Evolutionary conservation across 2,888 invertebrate species (phyloP).

Genomic region (Elysia crispata): DNA sequence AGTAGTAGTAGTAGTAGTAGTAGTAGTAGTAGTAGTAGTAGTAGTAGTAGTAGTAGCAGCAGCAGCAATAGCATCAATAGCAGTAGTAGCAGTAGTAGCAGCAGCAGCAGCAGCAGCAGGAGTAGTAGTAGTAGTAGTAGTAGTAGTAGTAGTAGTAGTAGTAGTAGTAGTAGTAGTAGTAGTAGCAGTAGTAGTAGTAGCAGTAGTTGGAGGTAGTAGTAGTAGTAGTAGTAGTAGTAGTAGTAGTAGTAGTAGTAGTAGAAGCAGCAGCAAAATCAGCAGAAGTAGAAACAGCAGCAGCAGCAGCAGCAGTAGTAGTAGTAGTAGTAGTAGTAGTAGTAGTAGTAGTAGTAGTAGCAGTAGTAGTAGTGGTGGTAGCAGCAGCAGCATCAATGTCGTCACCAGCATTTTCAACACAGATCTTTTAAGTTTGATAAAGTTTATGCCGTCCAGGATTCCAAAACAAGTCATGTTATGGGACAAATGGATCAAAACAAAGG

Average conservation of each 20-base stretch:
- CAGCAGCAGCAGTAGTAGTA: neutral
- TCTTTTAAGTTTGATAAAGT: too few relatives aligned
- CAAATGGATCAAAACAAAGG: too few relatives aligned
- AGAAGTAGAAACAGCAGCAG: too few relatives aligned
- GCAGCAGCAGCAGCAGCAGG: too few relatives aligned
- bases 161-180: neutral
- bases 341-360: neutral
- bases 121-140: too few relatives aligned
- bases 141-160: neutral
- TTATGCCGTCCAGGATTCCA: too few relatives aligned
- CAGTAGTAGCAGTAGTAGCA: too few relatives aligned
- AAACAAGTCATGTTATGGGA: too few relatives aligned
- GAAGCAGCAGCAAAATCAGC: too few relatives aligned
- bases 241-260: too few relatives aligned
- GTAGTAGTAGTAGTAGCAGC: conserved; percentile 45
- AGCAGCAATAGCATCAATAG: too few relatives aligned
- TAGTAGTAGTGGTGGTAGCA: neutral
- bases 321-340: neutral
- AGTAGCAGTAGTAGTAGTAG: neutral
- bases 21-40: conserved; percentile 26
- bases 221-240: neutral
- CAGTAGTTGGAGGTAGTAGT: neutral
- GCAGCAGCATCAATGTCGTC: neutral
- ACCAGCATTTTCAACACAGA: neutral
- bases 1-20: conserved; percentile 27